phyloP scores from a whole-genome alignment of 2,113 vertebrate species.

The Chaetodon trifascialis region DNA sequence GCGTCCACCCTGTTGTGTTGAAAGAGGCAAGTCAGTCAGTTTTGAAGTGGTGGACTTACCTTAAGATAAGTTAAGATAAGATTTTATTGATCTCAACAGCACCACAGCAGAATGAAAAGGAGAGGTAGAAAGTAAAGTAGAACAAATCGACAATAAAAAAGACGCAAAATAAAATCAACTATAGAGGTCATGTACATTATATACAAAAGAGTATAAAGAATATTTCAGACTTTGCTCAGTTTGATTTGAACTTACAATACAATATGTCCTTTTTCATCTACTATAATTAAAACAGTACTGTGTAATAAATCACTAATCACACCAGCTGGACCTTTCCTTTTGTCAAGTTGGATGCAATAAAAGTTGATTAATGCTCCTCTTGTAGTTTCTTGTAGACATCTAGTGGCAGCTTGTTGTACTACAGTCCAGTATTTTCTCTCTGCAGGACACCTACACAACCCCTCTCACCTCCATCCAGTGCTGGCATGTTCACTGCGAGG shows the following conservation, averaged over 20 bases:
- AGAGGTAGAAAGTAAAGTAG: too few species aligned
- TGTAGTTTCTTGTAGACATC: slow-evolving; percentile 64
- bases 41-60: not conserved
- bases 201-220: too few species aligned
- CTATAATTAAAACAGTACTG: not conserved
- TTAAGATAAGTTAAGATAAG: too few species aligned
- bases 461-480: slow-evolving; percentile 89
- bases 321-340: not conserved
- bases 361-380: not conserved
- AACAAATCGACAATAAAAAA: too few species aligned
- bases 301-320: not conserved
- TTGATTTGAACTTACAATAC: not conserved
- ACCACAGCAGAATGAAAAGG: too few species aligned
- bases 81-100: too few species aligned
- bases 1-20: not conserved
- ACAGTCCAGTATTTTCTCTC: slow-evolving; percentile 32
- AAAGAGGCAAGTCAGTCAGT: not conserved
- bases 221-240: not conserved
- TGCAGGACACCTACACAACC: slow-evolving; percentile 85
- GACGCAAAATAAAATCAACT: too few species aligned
- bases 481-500: slow-evolving; percentile 90
- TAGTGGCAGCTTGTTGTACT: slow-evolving; percentile 65
- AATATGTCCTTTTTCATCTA: not conserved
- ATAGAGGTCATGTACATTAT: too few species aligned
- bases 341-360: not conserved